Evolutionary conservation across 2,113 vertebrate genomes (phyloP), one percentile per base, ranked within the genome.

Genomic region (Papio anubis): DNA sequence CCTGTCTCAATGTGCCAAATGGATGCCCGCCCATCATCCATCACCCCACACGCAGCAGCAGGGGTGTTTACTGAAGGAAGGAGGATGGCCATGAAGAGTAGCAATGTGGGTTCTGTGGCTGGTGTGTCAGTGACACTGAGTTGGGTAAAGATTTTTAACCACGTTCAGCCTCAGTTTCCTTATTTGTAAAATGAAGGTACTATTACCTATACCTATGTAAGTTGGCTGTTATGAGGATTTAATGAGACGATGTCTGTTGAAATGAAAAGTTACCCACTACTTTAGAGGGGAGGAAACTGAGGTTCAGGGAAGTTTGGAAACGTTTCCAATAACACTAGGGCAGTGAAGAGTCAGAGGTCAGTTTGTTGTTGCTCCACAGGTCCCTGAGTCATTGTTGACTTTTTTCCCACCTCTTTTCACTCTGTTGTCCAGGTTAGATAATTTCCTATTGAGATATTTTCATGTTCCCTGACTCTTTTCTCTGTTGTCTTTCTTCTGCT

Each of bases 21-120:
- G 0, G 61, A 13, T 23, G 21, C 70, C 8, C 20, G 21, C 6
- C 25, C 4, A 16, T 16, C 7, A 1, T 2, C 7, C 16, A 3
- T 52, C 30, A 5, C 1, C 8, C 48, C 13, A 3, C 0, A 59
- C 16, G 45, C 59, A 48, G n/a, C 1, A 8, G 52, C 35, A 18
- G 5, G 3, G 5, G 8, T 38, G 6, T 20, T 80, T 32, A 5
- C 0, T 2, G 68, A 32, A n/a, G 48, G 88, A 40, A 64, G 23
- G 11, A 12, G 52, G 18, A 18, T 18, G 27, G 25, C 32, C 17
- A 35, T 30, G n/a, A 25, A 38, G 30, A 23, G 57, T 30, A 32
- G 48, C 48, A 18, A 48, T 7, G 4, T 1, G 70, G 68, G 40
- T 25, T 27, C 70, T 32, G 35, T 5, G 35, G 57, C 8, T 66